Conservation (phyloP, 2,888 invertebrate species). For the Oscheius sp. region DNA sequence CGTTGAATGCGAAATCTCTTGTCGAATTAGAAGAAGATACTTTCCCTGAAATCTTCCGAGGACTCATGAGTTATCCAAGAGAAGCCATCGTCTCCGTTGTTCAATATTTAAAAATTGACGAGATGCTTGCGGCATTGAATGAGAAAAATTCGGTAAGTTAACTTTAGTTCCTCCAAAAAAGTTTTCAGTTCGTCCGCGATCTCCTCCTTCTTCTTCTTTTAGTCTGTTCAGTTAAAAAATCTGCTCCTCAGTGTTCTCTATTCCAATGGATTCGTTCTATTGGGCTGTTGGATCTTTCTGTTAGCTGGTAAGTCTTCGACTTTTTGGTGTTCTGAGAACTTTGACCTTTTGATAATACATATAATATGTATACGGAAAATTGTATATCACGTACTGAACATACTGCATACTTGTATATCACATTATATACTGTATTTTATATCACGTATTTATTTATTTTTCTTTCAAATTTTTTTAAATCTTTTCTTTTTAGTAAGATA, state of each 20-base stretch:
- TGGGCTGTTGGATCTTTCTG: not conserved
- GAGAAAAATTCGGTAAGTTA: conserved; percentile 35
- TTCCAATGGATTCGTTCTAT: conserved; percentile 22
- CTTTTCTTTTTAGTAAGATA: no score
- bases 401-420: no score
- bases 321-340: no score
- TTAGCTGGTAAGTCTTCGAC: not conserved
- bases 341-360: no score
- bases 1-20: not conserved
- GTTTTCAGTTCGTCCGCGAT: conserved; percentile 52
- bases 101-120: conserved; percentile 1
- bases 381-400: no score
- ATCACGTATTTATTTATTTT: no score
- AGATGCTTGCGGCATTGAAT: conserved; percentile 7
- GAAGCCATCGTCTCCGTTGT: conserved; percentile 26
- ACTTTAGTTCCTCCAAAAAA: not conserved
- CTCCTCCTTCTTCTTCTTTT: conserved; percentile 44
- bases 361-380: no score
- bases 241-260: conserved; percentile 1
- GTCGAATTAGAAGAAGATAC: conserved; percentile 4
- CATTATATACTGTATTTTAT: no score
- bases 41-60: conserved; percentile 4
- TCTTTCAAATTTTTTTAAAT: no score
- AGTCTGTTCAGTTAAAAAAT: conserved; percentile 38
- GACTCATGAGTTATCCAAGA: conserved; percentile 1